These are phyloP conservation scores for Stenolophus ochropezus DNA, from an alignment of 2,888 invertebrate species.

Conservation along the genomic window DNA sequence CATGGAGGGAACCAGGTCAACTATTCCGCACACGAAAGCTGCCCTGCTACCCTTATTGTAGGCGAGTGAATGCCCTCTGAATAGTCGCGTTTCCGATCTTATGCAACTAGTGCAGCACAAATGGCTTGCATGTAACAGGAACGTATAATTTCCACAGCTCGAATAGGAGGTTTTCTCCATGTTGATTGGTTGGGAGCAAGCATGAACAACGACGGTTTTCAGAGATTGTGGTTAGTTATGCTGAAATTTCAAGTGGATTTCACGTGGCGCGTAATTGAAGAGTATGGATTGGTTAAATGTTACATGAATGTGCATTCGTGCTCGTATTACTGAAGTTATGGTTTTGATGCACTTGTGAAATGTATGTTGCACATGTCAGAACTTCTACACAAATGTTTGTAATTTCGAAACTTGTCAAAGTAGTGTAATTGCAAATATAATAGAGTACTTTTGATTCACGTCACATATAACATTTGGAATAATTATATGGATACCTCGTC, in stretches of 20 bases:
- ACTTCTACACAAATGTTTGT: neutral
- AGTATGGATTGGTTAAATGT: neutral
- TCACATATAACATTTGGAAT: too few species aligned
- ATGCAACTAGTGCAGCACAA: conserved; percentile 26
- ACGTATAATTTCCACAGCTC: conserved; percentile 21
- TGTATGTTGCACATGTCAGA: neutral
- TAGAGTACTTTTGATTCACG: too few species aligned
- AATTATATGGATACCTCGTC: too few species aligned
- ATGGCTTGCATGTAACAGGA: neutral
- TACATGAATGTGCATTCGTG: neutral
- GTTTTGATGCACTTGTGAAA: neutral
- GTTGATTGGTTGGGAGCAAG: conserved; percentile 5
- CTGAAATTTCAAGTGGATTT: conserved; percentile 9
- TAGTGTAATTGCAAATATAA: neutral
- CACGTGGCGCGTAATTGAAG: neutral
- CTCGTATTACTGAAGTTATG: neutral
- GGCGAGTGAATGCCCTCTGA: conserved; percentile 22
- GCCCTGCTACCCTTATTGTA: neutral
- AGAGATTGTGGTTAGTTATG: neutral
- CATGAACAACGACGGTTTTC: neutral
- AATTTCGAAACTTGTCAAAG: neutral
- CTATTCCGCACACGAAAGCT: conserved; percentile 22
- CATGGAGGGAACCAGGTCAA: conserved; percentile 10
- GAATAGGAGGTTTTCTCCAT: neutral
- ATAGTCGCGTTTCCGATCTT: neutral